Percentiles rank a stretch among this genome's conserved stretches.
These are phyloP conservation scores for Polypterus bichir DNA, from an alignment of 2,113 vertebrate species.

Conservation along the genomic window DNA sequence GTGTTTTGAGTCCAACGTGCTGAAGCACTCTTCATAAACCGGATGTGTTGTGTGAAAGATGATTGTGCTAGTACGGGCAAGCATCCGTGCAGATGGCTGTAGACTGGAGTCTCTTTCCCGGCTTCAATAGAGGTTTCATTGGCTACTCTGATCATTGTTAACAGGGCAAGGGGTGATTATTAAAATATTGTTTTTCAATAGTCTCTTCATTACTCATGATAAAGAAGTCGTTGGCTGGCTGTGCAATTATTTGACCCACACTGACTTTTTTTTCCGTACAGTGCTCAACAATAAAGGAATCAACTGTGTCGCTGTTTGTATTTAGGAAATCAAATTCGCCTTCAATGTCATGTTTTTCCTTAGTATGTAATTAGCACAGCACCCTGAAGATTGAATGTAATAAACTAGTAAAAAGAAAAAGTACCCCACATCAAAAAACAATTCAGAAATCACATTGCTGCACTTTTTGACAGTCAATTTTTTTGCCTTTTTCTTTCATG, in stretches of 20 bases:
- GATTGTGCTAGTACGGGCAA: conserved; percentile 54
- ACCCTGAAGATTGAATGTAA: no score
- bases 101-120: conserved; percentile 41
- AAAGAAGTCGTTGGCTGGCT: conserved; percentile 71
- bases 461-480: no score
- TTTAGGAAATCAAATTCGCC: conserved; percentile 55
- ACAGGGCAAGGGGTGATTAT: conserved; percentile 54
- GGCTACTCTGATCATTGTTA: conserved; percentile 42
- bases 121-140: conserved; percentile 63
- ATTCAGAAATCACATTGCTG: no score
- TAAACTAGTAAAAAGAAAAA: no score
- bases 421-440: no score
- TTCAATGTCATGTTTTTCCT: conserved; percentile 41
- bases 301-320: conserved; percentile 77
- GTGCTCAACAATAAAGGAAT: conserved; percentile 68
- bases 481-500: no score
- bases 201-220: conserved; percentile 75
- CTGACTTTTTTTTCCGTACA: conserved; percentile 76
- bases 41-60: conserved; percentile 75
- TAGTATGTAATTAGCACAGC: no score
- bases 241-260: conserved; percentile 77
- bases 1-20: conserved; percentile 49
- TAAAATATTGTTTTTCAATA: conserved; percentile 87
- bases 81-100: conserved; percentile 56
- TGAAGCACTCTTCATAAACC: conserved; percentile 53